Conservation (phyloP, 2,888 invertebrate species). For the Osmoderma eremita region DNA sequence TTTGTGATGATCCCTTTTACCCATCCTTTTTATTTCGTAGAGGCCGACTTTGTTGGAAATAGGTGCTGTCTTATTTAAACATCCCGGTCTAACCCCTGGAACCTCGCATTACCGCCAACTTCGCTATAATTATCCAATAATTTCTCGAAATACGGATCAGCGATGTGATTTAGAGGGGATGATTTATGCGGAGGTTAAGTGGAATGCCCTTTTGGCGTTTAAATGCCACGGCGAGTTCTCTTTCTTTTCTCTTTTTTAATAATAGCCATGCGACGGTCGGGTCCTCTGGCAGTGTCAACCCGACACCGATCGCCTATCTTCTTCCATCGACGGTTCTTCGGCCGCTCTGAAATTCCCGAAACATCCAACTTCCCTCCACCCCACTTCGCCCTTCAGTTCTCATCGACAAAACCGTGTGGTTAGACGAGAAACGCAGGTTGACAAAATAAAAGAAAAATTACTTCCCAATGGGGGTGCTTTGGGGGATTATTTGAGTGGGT, state of each 20-base stretch:
- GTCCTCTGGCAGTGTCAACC: slow-evolving; percentile 45
- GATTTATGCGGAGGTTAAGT: slow-evolving; percentile 43
- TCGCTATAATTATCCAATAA: slow-evolving; percentile 34
- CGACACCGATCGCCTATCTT: slow-evolving; percentile 10
- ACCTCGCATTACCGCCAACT: slow-evolving; percentile 15
- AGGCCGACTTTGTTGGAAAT: slow-evolving; percentile 5
- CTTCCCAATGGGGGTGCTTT: too few species aligned
- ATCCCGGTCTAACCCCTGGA: neutral
- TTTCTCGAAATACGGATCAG: slow-evolving; percentile 25
- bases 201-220: slow-evolving; percentile 40
- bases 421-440: too few species aligned
- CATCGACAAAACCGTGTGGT: too few species aligned
- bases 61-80: slow-evolving; percentile 20
- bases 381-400: neutral
- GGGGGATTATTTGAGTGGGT: too few species aligned
- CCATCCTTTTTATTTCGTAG: neutral
- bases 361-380: neutral
- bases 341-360: neutral
- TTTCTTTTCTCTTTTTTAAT: slow-evolving; percentile 41
- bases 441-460: too few species aligned
- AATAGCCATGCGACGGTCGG: slow-evolving; percentile 44
- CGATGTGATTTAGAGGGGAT: slow-evolving; percentile 22
- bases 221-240: slow-evolving; percentile 45
- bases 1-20: too few species aligned
- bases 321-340: neutral